Evolutionary conservation across 2,113 vertebrate genomes (phyloP).

Genomic region (Oplegnathus fasciatus): DNA sequence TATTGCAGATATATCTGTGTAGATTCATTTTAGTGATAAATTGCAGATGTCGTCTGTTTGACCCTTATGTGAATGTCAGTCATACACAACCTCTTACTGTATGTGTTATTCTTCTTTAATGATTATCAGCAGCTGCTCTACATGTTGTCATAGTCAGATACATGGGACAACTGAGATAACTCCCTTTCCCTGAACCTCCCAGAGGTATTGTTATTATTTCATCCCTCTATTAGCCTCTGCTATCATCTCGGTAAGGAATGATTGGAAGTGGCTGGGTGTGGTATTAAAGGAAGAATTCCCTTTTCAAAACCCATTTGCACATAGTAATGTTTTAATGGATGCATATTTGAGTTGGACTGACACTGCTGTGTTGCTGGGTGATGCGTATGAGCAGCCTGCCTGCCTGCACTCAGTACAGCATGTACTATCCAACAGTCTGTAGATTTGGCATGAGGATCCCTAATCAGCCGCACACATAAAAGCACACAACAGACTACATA

Average conservation of each 20-base stretch:
- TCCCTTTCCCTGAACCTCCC: slow-evolving; percentile 10
- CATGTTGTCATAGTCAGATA: slow-evolving; percentile 39
- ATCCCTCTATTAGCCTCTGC: slow-evolving; percentile 18
- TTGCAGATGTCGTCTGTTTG: background rate
- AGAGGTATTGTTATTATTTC: slow-evolving; percentile 19
- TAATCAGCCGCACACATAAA: slow-evolving; percentile 13
- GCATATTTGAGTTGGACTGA: slow-evolving; percentile 41
- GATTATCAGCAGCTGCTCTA: slow-evolving; percentile 14
- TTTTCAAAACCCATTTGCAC: slow-evolving; percentile 55
- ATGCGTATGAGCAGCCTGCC: slow-evolving; percentile 43
- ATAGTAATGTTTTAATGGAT: slow-evolving; percentile 59
- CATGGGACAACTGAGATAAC: slow-evolving; percentile 22
- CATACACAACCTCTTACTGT: background rate
- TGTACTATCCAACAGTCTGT: slow-evolving; percentile 63
- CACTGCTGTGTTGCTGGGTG: slow-evolving; percentile 11
- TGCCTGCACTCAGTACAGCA: slow-evolving; percentile 56
- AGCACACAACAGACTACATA: slow-evolving; percentile 31
- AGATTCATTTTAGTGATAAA: background rate
- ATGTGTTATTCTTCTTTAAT: background rate
- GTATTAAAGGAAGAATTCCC: slow-evolving; percentile 26
- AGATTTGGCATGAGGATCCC: slow-evolving; percentile 65
- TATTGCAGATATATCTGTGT: background rate
- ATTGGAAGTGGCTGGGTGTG: slow-evolving; percentile 7
- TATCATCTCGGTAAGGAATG: slow-evolving; percentile 35
- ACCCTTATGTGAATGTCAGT: background rate